Conservation (phyloP, 2,797 vertebrate species). For the Onychomys torridus region DNA sequence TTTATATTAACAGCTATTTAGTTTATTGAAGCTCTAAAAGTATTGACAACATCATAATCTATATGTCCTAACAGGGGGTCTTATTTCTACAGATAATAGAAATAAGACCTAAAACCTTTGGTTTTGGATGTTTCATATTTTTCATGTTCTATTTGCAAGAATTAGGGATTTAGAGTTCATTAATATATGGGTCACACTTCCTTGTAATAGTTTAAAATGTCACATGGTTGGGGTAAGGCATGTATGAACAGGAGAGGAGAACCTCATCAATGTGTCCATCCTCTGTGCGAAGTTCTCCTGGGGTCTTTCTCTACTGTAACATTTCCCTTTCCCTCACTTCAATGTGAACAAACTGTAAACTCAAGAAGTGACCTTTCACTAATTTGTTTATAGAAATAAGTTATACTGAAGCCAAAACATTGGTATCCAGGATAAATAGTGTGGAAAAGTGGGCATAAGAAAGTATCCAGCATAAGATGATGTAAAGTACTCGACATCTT, state of each 20-base stretch:
- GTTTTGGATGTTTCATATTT: neutral
- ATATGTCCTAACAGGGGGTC: neutral
- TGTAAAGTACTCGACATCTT: neutral
- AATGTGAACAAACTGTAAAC: neutral
- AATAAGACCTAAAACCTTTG: neutral
- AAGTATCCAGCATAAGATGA: neutral
- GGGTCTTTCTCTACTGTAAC: neutral
- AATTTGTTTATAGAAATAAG: neutral
- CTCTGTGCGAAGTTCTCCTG: neutral
- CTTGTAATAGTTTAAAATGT: neutral
- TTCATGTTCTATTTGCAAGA: neutral
- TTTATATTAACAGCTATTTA: neutral
- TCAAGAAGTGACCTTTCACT: neutral
- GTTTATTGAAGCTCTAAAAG: neutral
- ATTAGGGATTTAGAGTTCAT: neutral
- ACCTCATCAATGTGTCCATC: neutral
- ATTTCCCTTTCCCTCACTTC: neutral
- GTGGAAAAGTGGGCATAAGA: neutral
- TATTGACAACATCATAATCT: neutral
- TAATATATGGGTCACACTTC: neutral
- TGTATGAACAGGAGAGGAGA: neutral
- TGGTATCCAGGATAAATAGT: neutral
- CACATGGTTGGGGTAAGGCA: neutral
- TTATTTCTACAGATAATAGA: conserved; percentile 11
- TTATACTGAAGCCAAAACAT: neutral